A percentile compares a stretch with the other conserved stretches of the same genome.
Conservation (phyloP, 2,888 invertebrate genomes). For the Labia minor region DNA sequence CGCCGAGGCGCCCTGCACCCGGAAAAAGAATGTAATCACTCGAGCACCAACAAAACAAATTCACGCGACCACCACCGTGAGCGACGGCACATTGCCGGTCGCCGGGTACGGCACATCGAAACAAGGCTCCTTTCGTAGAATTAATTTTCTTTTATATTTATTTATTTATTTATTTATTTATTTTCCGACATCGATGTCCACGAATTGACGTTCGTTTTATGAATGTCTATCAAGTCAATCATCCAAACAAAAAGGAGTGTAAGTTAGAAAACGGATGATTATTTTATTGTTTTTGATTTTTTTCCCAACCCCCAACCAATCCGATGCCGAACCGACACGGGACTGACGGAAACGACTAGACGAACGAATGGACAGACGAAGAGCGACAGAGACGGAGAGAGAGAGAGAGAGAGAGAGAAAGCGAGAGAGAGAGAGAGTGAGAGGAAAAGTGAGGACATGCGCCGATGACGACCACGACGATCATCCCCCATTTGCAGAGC, state of each 20-base stretch:
- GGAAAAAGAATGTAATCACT: background rate
- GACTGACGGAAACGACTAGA: background rate
- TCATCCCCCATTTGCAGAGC: background rate
- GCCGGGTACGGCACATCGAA: background rate
- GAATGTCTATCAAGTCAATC: background rate
- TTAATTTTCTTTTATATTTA: background rate
- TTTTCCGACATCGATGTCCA: background rate
- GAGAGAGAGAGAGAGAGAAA: background rate
- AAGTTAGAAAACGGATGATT: background rate
- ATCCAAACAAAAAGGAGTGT: background rate
- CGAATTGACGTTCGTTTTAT: too few relatives aligned
- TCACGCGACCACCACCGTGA: background rate
- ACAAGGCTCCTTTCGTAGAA: background rate
- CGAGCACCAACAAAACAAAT: background rate
- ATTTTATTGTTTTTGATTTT: background rate
- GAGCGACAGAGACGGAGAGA: background rate
- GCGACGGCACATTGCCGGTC: background rate
- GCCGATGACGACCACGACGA: slow-evolving; percentile 3
- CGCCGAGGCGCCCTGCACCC: slow-evolving; percentile 3
- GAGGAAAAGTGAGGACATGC: background rate
- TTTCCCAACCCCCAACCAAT: slow-evolving; percentile 3
- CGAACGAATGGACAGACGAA: background rate
- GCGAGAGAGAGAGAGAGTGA: background rate
- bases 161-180: background rate
- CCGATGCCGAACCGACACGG: slow-evolving; percentile 6